Evolutionary conservation across 2,888 invertebrate genomes (phyloP).

Genomic region (Microctonus aethiopoides): DNA sequence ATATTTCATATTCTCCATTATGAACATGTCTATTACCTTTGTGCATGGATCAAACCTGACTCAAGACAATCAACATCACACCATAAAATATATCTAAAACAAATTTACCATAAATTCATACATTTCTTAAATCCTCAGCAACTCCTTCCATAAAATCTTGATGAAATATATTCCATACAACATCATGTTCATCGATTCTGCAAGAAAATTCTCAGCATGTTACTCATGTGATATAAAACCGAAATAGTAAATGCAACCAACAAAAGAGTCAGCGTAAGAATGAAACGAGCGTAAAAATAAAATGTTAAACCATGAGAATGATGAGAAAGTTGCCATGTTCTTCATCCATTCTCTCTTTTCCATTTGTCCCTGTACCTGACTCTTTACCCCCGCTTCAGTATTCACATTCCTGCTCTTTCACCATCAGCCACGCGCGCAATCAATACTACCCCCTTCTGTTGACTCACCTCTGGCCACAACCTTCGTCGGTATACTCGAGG

Average conservation of each 20-base stretch:
- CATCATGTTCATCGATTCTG: not conserved
- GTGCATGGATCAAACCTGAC: no score
- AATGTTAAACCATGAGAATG: not conserved
- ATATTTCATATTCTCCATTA: no score
- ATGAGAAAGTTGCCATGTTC: not conserved
- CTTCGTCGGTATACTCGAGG: slow-evolving; percentile 30
- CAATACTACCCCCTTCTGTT: slow-evolving; percentile 57
- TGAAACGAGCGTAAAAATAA: not conserved
- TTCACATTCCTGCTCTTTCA: slow-evolving; percentile 45
- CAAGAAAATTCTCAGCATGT: not conserved
- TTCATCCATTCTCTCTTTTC: slow-evolving; percentile 30
- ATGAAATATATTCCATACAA: no score
- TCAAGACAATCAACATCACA: no score
- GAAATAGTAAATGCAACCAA: no score
- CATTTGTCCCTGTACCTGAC: slow-evolving; percentile 21
- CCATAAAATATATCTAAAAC: no score
- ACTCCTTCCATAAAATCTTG: no score
- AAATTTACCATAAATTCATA: no score
- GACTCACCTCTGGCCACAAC: slow-evolving; percentile 27
- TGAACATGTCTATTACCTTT: no score
- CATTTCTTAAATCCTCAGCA: no score
- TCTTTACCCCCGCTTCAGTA: slow-evolving; percentile 26
- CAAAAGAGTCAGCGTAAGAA: not conserved
- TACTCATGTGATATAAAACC: no score
- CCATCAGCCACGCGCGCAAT: slow-evolving; percentile 60